Evolutionary conservation across 2,888 invertebrate genomes (phyloP), one percentile per base, ranked within the genome.

Genomic region (Minunthozetes semirufus): DNA sequence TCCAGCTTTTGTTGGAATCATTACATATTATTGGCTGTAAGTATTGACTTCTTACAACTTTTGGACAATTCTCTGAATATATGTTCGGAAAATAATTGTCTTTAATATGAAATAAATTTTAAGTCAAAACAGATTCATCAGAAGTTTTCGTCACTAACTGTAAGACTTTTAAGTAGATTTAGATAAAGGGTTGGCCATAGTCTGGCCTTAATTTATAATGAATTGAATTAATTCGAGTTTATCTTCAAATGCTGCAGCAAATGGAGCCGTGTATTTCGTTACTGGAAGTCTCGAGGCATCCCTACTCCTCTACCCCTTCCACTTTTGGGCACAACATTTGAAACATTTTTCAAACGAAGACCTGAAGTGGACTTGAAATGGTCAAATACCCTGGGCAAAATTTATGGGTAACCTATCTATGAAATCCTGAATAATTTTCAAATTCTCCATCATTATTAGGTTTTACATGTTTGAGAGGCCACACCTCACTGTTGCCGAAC

Each of bases 361-460:
- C 46, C 46, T 48, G 6, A 13, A 22, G 15, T 46, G 0, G 70
- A 70, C 8, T 15, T 70, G 22, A 48, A 70, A 11, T 48, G 42
- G 48, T 27, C 46, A 22, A 13, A 15, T 22, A 56, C 25, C 15
- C 48, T 22, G 53, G 72, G 72, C 25, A 50, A 50, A 59, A 42
- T 72, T 9, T 72, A 25, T n/a, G 72, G 72, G 72, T 72, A 72
- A 33, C 3, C 56, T 33, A 19, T 53, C 53, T 22, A 70, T 72
- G 3, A 15, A 27, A 53, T n/a, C 22, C n/a, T n/a, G n/a, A 56
- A 22, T 56, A 22, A 8, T 22, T 8, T 9, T 56, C 48, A 48
- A 48, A 9, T n/a, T 9, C 6, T 8, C 5, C 22, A 56, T 56
- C 22, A 56, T 56, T 56, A n/a, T 13, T 53, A 66, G 50, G 0